phyloP scores from a whole-genome alignment of 1,140 invertebrate genomes.

The Diuraphis noxia region DNA sequence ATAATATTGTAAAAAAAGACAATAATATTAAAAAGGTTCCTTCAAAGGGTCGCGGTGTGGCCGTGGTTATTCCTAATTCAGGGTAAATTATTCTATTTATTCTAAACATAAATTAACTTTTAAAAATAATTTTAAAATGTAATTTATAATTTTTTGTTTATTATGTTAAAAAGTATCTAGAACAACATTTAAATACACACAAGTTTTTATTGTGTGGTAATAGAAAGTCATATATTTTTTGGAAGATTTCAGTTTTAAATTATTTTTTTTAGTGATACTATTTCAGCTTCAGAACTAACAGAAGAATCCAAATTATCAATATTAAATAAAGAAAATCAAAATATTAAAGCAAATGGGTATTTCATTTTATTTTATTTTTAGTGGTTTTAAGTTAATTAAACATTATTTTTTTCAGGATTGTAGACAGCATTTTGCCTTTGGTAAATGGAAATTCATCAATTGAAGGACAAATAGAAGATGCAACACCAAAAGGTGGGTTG shows the following conservation, averaged over 20 bases:
- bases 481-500: neutral
- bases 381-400: neutral
- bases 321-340: slow-evolving; percentile 41
- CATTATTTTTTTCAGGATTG: slow-evolving; percentile 3
- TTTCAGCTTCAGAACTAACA: neutral
- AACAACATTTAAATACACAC: neutral
- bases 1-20: slow-evolving; percentile 29
- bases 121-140: neutral
- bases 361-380: neutral
- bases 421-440: neutral
- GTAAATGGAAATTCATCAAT: slow-evolving; percentile 36
- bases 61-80: neutral
- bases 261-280: slow-evolving; percentile 34
- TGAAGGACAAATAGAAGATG: neutral
- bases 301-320: slow-evolving; percentile 48
- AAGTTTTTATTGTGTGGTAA: neutral
- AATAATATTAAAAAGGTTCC: slow-evolving; percentile 13
- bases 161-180: neutral
- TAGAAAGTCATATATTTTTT: too few relatives aligned
- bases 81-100: slow-evolving; percentile 11
- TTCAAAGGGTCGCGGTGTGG: neutral
- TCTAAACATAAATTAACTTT: neutral
- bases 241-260: too few relatives aligned
- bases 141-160: neutral
- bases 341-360: slow-evolving; percentile 29